These are phyloP conservation scores for Pelagia noctiluca DNA, from an alignment of 30 jellyfish, hydroid and myxozoan genomes.

Conservation along the genomic window DNA sequence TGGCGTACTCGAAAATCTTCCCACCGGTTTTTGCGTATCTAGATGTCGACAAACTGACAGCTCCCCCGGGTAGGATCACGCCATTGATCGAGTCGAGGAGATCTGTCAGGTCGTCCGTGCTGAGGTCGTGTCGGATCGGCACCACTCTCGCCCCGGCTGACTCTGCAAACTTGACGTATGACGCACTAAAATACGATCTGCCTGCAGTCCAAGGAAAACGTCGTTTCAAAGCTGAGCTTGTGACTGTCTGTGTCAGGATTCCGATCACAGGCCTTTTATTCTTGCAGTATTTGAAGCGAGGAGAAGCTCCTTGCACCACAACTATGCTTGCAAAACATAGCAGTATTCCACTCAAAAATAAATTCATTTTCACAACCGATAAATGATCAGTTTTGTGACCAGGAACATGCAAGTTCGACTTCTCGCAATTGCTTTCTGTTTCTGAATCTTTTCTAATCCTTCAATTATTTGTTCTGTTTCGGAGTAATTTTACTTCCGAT, in stretches of 20 bases:
- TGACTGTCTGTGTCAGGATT: slow-evolving; percentile 32
- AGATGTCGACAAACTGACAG: slow-evolving; percentile 34
- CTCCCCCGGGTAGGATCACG: slow-evolving; percentile 64
- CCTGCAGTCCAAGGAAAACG: slow-evolving; percentile 43
- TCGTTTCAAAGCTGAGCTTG: background rate
- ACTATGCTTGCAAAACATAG: background rate
- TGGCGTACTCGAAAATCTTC: slow-evolving; percentile 33
- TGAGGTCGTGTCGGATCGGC: slow-evolving; percentile 36
- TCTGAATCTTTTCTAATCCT: no score
- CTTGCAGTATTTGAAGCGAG: background rate
- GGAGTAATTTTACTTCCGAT: no score
- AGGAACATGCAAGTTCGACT: no score
- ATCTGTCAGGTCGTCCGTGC: background rate
- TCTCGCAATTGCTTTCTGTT: no score
- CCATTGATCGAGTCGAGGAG: slow-evolving; percentile 45
- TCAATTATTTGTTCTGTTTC: no score
- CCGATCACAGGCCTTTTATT: slow-evolving; percentile 56
- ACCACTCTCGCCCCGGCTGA: slow-evolving; percentile 63
- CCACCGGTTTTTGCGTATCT: slow-evolving; percentile 52
- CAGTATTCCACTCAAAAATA: no score
- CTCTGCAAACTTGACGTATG: slow-evolving; percentile 61
- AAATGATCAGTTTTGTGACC: no score
- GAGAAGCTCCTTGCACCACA: background rate
- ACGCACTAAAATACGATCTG: slow-evolving; percentile 40
- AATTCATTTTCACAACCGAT: no score